Conservation (phyloP, 2,797 vertebrate genomes). For the Pseudotriccus pelzelni region DNA sequence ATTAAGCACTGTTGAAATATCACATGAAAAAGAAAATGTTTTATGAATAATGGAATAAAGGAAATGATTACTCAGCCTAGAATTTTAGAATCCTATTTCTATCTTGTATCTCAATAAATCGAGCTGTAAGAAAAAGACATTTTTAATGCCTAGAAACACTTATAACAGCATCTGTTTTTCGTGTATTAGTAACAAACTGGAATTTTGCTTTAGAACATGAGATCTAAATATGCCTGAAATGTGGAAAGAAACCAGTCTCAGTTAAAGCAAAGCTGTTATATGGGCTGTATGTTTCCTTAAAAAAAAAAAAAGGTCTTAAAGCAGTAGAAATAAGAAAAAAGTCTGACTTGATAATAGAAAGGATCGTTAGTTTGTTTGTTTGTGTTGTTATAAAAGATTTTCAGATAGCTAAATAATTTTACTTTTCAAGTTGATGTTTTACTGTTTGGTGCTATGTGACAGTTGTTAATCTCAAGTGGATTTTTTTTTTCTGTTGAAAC, state of each 20-base stretch:
- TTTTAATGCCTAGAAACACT: neutral
- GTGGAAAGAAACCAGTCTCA: neutral
- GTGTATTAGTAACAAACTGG: neutral
- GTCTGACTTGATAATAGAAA: neutral
- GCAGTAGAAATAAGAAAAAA: neutral
- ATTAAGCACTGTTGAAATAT: conserved; percentile 25
- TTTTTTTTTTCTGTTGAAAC: neutral
- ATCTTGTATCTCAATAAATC: neutral
- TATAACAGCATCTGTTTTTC: neutral
- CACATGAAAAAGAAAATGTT: neutral
- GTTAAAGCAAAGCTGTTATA: neutral
- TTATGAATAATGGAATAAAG: conserved; percentile 40
- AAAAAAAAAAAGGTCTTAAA: neutral
- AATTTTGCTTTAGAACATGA: neutral
- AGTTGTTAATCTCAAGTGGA: neutral
- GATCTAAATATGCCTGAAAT: neutral
- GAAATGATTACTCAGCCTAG: neutral
- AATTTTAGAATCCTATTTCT: conserved; percentile 24
- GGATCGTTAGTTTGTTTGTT: neutral
- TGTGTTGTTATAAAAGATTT: neutral
- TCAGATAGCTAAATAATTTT: neutral
- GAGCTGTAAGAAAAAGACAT: neutral
- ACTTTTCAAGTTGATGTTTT: neutral
- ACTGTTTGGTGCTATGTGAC: neutral
- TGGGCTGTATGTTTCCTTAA: neutral